phyloP scores from a whole-genome alignment of 2,888 invertebrate species.

The Acrobasis consociella region DNA sequence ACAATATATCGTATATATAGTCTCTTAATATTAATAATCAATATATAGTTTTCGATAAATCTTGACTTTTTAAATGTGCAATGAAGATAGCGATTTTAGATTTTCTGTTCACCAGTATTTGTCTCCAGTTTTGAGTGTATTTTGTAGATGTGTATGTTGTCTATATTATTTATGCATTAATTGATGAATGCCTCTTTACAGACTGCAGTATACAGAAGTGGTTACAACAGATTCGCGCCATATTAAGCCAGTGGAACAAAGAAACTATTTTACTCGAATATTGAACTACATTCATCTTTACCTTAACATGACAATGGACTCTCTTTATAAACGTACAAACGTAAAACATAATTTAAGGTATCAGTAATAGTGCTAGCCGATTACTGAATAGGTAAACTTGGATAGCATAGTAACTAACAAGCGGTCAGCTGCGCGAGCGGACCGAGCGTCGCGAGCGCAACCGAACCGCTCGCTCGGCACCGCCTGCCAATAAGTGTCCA shows the following conservation, averaged over 20 bases:
- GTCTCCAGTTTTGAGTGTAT: no score
- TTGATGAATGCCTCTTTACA: conserved; percentile 64
- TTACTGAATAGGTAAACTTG: conserved; percentile 69
- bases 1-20: no score
- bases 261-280: conserved; percentile 74
- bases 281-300: conserved; percentile 68
- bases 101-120: no score
- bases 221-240: conserved; percentile 97
- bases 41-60: no score
- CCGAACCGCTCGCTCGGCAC: conserved; percentile 25
- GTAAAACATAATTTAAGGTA: conserved; percentile 71
- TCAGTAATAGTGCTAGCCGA: conserved; percentile 74
- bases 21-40: no score
- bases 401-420: conserved; percentile 51
- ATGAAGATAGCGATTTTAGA: no score
- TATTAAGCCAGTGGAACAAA: conserved; percentile 85
- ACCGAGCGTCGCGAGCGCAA: conserved; percentile 18
- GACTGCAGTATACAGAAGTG: conserved; percentile 96
- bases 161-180: conserved; percentile 5
- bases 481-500: conserved; percentile 22
- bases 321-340: conserved; percentile 82
- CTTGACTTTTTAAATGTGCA: no score
- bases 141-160: neutral
- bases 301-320: conserved; percentile 81
- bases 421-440: conserved; percentile 25